Conservation (phyloP, 23 tunicate genomes). For the Trididemnum miniatum region DNA sequence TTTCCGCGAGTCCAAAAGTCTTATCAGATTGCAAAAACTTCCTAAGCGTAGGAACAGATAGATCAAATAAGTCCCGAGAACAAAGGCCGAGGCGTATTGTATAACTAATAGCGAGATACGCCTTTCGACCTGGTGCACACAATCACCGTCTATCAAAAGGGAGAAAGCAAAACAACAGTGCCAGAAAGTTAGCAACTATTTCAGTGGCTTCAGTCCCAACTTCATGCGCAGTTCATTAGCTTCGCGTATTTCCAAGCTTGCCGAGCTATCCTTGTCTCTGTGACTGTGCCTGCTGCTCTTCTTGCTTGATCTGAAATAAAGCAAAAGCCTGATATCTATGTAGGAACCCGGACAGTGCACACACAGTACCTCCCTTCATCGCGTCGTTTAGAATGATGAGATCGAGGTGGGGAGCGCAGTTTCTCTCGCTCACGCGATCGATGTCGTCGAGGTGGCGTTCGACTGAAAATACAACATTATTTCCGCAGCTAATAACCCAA, state of each 20-base stretch:
- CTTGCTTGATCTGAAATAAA: conserved; percentile 61
- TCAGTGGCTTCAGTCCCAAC: conserved; percentile 86
- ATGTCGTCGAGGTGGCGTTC: conserved; percentile 84
- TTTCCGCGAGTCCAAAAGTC: too few relatives aligned
- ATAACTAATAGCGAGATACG: too few relatives aligned
- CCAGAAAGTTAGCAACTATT: conserved; percentile 17
- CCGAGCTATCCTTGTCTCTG: conserved; percentile 33
- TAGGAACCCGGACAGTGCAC: neutral
- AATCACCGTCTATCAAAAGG: too few relatives aligned
- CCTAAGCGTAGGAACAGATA: too few relatives aligned
- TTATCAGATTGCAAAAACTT: too few relatives aligned
- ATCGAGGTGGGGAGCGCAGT: conserved; percentile 44
- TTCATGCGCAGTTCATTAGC: conserved; percentile 87
- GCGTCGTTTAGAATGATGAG: conserved; percentile 55
- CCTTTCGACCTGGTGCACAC: too few relatives aligned
- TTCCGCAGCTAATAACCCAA: too few relatives aligned
- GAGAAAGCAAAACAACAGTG: too few relatives aligned
- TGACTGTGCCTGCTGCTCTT: conserved; percentile 48
- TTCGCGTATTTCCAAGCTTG: conserved; percentile 68
- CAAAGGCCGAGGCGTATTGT: too few relatives aligned
- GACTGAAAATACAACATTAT: too few relatives aligned
- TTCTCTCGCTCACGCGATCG: conserved; percentile 29
- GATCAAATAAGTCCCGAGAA: too few relatives aligned
- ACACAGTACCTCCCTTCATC: conserved; percentile 35
- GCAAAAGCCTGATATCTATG: too few relatives aligned